Evolutionary conservation across 2,113 vertebrate genomes (phyloP).

Genomic region (Nematolebias whitei): DNA sequence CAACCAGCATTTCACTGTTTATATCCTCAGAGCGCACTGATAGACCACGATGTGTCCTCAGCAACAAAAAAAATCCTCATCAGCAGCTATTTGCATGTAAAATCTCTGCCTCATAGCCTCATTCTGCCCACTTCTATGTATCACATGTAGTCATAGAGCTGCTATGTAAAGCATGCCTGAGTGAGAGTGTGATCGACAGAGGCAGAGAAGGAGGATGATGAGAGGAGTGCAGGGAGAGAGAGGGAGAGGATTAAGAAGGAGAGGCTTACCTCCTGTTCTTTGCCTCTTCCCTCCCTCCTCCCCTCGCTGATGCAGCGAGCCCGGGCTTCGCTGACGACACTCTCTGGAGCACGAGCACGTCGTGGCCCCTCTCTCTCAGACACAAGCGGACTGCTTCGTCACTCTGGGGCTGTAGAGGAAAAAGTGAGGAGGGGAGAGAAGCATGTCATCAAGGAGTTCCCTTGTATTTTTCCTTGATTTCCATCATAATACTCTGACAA

Average conservation of each 20-base stretch:
- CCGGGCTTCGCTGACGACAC: slow-evolving; percentile 85
- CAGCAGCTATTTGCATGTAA: slow-evolving; percentile 15
- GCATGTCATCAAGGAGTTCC: slow-evolving; percentile 78
- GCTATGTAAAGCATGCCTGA: slow-evolving; percentile 77
- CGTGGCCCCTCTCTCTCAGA: slow-evolving; percentile 84
- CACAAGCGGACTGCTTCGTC: slow-evolving; percentile 85
- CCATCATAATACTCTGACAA: slow-evolving; percentile 74
- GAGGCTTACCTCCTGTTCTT: slow-evolving; percentile 79
- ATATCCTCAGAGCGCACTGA: slow-evolving; percentile 28
- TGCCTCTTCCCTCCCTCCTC: slow-evolving; percentile 68
- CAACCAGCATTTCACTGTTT: slow-evolving; percentile 43
- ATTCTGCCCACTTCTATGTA: slow-evolving; percentile 59
- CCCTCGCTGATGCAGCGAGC: slow-evolving; percentile 74
- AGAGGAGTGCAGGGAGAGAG: slow-evolving; percentile 38
- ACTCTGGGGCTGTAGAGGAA: slow-evolving; percentile 74
- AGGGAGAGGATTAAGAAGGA: slow-evolving; percentile 47
- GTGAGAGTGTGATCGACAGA: slow-evolving; percentile 64
- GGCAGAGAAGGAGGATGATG: slow-evolving; percentile 53
- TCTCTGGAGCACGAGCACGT: slow-evolving; percentile 89
- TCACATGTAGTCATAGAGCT: slow-evolving; percentile 74
- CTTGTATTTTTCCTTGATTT: slow-evolving; percentile 71
- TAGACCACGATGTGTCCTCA: slow-evolving; percentile 9
- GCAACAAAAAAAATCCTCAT: slow-evolving; percentile 10
- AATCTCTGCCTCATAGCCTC: slow-evolving; percentile 54
- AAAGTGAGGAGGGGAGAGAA: slow-evolving; percentile 22